A percentile compares a stretch with the other conserved stretches of the same genome.
Conservation (phyloP, 2,113 vertebrate species). For the Seriola aureovittata region DNA sequence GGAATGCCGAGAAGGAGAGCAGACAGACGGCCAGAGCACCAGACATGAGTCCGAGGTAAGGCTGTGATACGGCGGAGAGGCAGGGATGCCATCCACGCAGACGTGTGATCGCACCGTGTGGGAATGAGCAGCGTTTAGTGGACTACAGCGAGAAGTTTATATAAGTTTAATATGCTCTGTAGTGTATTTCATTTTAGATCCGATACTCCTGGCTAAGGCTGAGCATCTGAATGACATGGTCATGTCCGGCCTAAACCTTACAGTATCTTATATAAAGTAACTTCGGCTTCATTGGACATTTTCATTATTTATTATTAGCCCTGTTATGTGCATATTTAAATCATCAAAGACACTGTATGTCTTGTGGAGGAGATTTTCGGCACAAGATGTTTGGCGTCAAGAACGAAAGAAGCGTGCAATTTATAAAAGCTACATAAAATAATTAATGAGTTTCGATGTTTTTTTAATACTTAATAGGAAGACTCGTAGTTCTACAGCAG, state of each 20-base stretch:
- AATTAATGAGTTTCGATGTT: background rate
- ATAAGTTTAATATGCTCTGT: background rate
- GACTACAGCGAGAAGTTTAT: background rate
- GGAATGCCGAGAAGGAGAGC: conserved; percentile 74
- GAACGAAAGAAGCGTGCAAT: background rate
- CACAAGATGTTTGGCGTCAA: background rate
- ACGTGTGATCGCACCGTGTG: conserved; percentile 8
- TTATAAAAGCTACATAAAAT: background rate
- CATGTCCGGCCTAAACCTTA: conserved; percentile 21
- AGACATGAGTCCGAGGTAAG: conserved; percentile 87
- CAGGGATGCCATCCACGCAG: conserved; percentile 32
- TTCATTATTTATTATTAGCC: background rate
- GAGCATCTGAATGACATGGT: conserved; percentile 43
- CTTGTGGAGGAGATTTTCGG: background rate
- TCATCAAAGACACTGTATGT: background rate
- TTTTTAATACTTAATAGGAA: background rate
- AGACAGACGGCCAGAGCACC: conserved; percentile 74
- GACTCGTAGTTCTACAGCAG: background rate
- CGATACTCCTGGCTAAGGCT: conserved; percentile 3
- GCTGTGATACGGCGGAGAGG: conserved; percentile 28
- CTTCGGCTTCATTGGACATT: background rate
- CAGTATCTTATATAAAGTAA: background rate
- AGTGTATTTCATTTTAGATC: background rate
- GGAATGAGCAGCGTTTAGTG: background rate
- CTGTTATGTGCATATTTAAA: background rate